phyloP scores from a whole-genome alignment of 2,888 invertebrate genomes.

The Meliscaeva auricollis region DNA sequence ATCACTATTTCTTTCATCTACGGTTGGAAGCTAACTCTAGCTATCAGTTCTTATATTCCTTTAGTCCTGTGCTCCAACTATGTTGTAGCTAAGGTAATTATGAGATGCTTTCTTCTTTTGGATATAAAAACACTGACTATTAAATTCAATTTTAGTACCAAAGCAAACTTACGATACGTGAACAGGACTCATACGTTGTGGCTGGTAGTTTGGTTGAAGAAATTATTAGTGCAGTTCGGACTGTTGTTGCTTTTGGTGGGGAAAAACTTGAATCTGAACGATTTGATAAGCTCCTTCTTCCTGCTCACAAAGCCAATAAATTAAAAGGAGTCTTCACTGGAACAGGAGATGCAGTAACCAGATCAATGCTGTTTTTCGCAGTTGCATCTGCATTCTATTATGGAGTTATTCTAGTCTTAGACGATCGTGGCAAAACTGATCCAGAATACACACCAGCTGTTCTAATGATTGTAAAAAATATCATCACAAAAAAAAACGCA shows the following conservation, averaged over 20 bases:
- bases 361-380: slow-evolving; percentile 89
- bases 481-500: background rate
- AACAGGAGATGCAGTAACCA: slow-evolving; percentile 89
- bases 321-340: slow-evolving; percentile 88
- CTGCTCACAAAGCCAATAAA: slow-evolving; percentile 87
- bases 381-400: slow-evolving; percentile 92
- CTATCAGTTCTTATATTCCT: slow-evolving; percentile 91
- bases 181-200: slow-evolving; percentile 89
- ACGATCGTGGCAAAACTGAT: slow-evolving; percentile 85
- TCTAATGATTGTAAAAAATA: slow-evolving; percentile 87
- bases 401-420: slow-evolving; percentile 89
- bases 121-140: background rate
- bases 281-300: slow-evolving; percentile 84
- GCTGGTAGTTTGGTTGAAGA: slow-evolving; percentile 91
- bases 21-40: slow-evolving; percentile 93
- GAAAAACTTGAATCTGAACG: slow-evolving; percentile 89
- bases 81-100: slow-evolving; percentile 89
- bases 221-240: slow-evolving; percentile 89
- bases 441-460: slow-evolving; percentile 89
- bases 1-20: slow-evolving; percentile 88
- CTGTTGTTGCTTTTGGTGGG: slow-evolving; percentile 91
- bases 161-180: slow-evolving; percentile 87
- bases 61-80: slow-evolving; percentile 89
- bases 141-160: slow-evolving; percentile 84
- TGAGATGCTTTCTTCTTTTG: too few species aligned